These are phyloP conservation scores for Brachyptera putata DNA, from an alignment of 2,888 invertebrate genomes.

Conservation along the genomic window DNA sequence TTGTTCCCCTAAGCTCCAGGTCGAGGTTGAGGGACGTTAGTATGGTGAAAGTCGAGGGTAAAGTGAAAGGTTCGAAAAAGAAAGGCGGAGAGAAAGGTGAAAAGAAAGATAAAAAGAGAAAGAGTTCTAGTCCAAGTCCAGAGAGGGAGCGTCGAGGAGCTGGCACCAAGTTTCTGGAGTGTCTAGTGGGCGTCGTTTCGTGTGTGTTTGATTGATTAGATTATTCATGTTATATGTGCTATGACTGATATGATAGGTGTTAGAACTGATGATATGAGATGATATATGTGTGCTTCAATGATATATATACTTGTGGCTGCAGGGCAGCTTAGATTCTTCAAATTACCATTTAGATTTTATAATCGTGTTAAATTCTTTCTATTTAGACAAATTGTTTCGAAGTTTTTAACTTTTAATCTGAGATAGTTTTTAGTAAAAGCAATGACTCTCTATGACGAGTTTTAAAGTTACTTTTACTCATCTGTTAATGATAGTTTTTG, in stretches of 20 bases:
- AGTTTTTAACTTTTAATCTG: no score
- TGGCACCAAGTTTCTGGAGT: slow-evolving; percentile 50
- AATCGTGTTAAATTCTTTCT: not conserved
- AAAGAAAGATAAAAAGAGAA: not conserved
- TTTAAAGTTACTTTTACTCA: no score
- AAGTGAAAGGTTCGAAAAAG: no score
- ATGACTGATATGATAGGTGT: no score
- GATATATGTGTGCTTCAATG: no score
- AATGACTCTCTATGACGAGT: no score
- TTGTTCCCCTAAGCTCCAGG: slow-evolving; percentile 13
- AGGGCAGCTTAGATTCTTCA: not conserved
- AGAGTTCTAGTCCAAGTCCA: not conserved
- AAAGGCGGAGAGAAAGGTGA: not conserved
- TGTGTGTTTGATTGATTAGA: slow-evolving; percentile 52
- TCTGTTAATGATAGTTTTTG: no score
- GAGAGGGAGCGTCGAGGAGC: slow-evolving; percentile 46
- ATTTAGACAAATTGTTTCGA: not conserved
- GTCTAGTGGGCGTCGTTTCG: slow-evolving; percentile 50
- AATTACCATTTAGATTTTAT: slow-evolving; percentile 1
- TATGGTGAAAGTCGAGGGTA: no score
- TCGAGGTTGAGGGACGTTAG: not conserved
- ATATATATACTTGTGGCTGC: no score
- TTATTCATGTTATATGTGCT: no score
- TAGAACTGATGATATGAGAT: no score
- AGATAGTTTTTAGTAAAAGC: no score